Base-by-base conservation (phyloP, 30 jellyfish, hydroid and myxozoan species). In the Turritopsis dohrnii region DNA sequence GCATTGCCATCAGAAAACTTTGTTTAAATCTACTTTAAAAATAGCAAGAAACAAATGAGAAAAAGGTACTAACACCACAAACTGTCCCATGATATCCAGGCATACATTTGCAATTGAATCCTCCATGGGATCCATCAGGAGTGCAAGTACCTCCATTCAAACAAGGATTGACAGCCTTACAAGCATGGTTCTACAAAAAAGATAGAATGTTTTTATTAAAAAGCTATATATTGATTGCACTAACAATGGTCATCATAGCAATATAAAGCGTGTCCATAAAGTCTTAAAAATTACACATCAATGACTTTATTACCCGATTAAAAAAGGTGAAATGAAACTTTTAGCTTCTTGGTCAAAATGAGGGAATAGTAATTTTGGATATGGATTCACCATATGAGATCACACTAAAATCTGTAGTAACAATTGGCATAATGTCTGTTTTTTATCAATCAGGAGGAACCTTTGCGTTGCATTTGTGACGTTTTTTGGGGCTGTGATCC, bases 111-210 rank as follows among this genome's bases (percentile, higher is more conserved):
- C 77, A 69, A 69, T 16, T 7, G 30, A 69, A 69, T 69, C 77
- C 77, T 7, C 77, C 77, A 27, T 23, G 30, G 28, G 77, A 69
- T 7, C 77, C 77, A 69, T 69, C 77, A 27, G 77, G 77, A n/a
- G 77, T 69, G 77, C 77, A 69, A 69, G 77, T 69, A 69, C 77
- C 77, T 0, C 77, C 77, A 27, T 69, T 69, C 8, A 69, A 27
- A 69, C 77, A 69, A n/a, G 77, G 77, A 27, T 69, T 69, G 77
- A 69, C 77, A n/a, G 77, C 77, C 19, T 69, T 69, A 69, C 77
- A 69, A 69, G 77, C 77, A 69, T 69, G 77, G 19, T 69, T 69
- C 77, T 69, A 27, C 9, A 21, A 0, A 7, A 69, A 27, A 69
- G 0, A 69, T 1, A 0, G 21, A 60, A 60, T 18, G 21, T 0